These are phyloP conservation scores for Xenopus borealis DNA, from an alignment of 2,113 vertebrate genomes.

Conservation along the genomic window DNA sequence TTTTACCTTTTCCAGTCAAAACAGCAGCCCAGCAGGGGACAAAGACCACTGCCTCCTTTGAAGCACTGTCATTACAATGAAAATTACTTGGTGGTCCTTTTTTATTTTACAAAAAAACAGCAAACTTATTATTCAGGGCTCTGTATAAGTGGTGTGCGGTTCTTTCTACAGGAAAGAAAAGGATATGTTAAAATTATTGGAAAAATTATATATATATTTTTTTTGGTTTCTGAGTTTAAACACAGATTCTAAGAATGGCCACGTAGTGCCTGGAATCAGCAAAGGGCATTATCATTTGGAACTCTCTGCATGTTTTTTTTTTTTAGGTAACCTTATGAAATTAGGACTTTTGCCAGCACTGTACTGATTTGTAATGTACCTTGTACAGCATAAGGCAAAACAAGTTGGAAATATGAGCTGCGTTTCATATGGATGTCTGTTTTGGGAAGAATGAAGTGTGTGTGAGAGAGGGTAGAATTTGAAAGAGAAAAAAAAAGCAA, in stretches of 20 bases:
- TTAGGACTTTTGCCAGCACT: not conserved
- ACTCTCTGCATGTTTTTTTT: not conserved
- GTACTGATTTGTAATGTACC: constrained; percentile 5
- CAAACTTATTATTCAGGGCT: not conserved
- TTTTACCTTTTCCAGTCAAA: constrained; percentile 15
- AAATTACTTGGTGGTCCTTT: not conserved
- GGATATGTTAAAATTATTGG: too few relatives aligned
- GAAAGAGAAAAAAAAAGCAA: not conserved
- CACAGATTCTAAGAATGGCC: not conserved
- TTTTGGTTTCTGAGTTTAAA: not conserved
- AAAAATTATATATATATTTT: not conserved
- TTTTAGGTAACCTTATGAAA: not conserved
- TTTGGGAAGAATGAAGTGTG: not conserved
- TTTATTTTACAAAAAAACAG: not conserved
- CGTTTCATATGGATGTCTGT: constrained; percentile 1
- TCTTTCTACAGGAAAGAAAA: not conserved
- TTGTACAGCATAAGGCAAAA: not conserved
- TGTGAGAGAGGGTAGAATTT: not conserved
- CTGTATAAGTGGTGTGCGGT: not conserved
- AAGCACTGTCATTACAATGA: constrained; percentile 1
- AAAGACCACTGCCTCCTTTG: constrained; percentile 31
- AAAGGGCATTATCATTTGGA: not conserved
- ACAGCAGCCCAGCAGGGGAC: constrained; percentile 35
- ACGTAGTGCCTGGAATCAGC: not conserved
- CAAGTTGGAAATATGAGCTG: constrained; percentile 5